Evolutionary conservation across 2,113 vertebrate species (phyloP), one percentile per base, ranked within the genome.

Genomic region (Ramphastos sulfuratus): DNA sequence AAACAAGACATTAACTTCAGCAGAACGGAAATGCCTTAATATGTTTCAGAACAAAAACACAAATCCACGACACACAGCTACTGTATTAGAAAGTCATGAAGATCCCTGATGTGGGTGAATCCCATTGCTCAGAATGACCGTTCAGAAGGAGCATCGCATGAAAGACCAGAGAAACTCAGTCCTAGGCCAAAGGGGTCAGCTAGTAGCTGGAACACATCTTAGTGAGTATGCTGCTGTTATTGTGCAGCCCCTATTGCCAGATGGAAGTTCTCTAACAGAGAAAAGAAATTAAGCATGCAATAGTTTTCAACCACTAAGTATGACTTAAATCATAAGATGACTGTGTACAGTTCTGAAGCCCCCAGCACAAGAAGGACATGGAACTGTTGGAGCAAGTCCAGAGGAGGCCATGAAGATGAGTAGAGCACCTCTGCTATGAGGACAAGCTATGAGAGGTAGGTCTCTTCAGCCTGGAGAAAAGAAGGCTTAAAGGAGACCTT

Each of bases 91-190:
- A 14, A 35, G 20, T 24, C 72, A 52, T 39, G 20, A 31, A 63
- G 48, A 82, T 21, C 18, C 16, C 16, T 17, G 25, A 44, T 12
- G 9, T 11, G n/a, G 31, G 54, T 66, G 59, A 72, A 44, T 37
- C 46, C 12, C n/a, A 11, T 23, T 39, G 31, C 21, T 50, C 15
- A 24, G 25, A 56, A 82, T 10, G 18, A 19, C 39, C 23, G 23
- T 52, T n/a, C 31, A 24, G 19, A 1, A 44, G 24, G 5, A 60
- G 6, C 7, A 9, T n/a, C 21, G 37, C 4, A 0, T 28, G 16
- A 55, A 74, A 35, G 17, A 35, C 13, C 14, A 55, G 10, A 50
- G 33, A 66, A 91, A 71, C 9, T 11, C 12, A 42, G 25, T 19
- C 24, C 67, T 54, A n/a, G 18, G 6, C 33, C 61, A 54, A 15